phyloP scores from a whole-genome alignment of 2,888 invertebrate genomes.

The Parascotia fuliginaria region DNA sequence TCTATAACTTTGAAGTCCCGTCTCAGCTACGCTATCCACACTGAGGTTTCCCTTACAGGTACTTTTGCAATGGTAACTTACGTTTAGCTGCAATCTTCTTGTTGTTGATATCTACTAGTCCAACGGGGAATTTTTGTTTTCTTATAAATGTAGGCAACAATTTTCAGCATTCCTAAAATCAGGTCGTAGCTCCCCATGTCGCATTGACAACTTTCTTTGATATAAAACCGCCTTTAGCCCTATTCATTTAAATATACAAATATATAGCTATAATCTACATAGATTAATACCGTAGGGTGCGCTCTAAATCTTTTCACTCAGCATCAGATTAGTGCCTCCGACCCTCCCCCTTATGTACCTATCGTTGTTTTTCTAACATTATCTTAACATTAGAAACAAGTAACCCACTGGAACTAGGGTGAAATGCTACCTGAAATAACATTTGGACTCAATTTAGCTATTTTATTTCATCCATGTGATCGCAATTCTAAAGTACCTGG shows the following conservation, averaged over 20 bases:
- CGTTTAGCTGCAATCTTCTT: too few species aligned
- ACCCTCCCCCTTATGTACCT: conserved; percentile 66
- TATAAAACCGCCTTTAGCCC: neutral
- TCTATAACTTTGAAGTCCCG: too few species aligned
- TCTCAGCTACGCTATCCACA: too few species aligned
- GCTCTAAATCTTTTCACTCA: conserved; percentile 78
- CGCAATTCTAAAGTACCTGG: conserved; percentile 4
- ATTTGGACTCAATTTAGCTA: conserved; percentile 45
- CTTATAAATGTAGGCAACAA: too few species aligned
- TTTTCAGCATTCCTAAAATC: too few species aligned
- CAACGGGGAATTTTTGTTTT: too few species aligned
- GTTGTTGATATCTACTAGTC: too few species aligned
- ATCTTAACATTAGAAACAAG: conserved; percentile 68
- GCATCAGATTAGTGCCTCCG: conserved; percentile 74
- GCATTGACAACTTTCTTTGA: too few species aligned
- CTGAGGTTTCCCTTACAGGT: too few species aligned
- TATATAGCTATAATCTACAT: conserved; percentile 41
- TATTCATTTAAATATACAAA: neutral
- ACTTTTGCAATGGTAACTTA: too few species aligned
- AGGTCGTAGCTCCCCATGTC: too few species aligned
- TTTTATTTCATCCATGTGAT: conserved; percentile 11
- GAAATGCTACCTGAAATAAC: conserved; percentile 61
- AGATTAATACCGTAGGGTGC: conserved; percentile 69
- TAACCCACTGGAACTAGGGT: conserved; percentile 42
- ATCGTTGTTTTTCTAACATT: conserved; percentile 78